Base-by-base conservation (phyloP, 2,888 invertebrate species). In the Pilophorus perplexus region DNA sequence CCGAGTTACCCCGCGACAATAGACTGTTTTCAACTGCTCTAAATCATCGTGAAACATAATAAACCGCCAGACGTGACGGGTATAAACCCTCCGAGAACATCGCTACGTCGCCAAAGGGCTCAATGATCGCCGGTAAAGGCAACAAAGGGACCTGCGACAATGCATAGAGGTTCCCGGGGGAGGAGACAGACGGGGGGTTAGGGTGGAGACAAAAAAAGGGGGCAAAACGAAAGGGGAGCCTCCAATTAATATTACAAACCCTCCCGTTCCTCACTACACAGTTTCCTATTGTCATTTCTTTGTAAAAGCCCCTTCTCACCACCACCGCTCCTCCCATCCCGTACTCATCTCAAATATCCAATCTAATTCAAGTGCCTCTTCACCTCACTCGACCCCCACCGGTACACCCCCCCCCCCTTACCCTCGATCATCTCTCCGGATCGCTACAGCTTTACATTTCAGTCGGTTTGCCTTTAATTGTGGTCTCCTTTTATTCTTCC, bases 201-300 rank as follows among this genome's bases (percentile, higher is more conserved):
- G 22, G 46, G 46, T 12, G 22, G 46, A 25, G 22, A 46, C 46
- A 8, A 25, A 46, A 46, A 46, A 22, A 46, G 46, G 25, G 46
- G 46, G 46, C 25, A 23, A 46, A 46, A 25, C 22, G 46, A 22
- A 22, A 10, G 44, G 44, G 46, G 1, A 22, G 12, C 46, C 46
- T 59, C 59, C 59, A 59, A 59, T 59, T 59, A 59, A 59, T 59
- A 59, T 59, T 59, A 59, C 44, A 59, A 59, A 59, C 38, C 59
- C 40, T 2, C 59, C 42, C 28, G 40, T 16, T 18, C 20, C n/a
- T n/a, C 22, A n/a, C 23, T 42, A 22, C 22, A 14, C 16, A 12
- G 16, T 59, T 42, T 59, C 44, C 44, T 42, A 42, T 42, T 59
- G 42, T 59, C 42, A 42, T 42, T n/a, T 59, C 40, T 40, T 42